These are phyloP conservation scores for Bolinopsis microptera DNA, from an alignment of 37 sponge, comb jelly and placozoan species.

Conservation along the genomic window DNA sequence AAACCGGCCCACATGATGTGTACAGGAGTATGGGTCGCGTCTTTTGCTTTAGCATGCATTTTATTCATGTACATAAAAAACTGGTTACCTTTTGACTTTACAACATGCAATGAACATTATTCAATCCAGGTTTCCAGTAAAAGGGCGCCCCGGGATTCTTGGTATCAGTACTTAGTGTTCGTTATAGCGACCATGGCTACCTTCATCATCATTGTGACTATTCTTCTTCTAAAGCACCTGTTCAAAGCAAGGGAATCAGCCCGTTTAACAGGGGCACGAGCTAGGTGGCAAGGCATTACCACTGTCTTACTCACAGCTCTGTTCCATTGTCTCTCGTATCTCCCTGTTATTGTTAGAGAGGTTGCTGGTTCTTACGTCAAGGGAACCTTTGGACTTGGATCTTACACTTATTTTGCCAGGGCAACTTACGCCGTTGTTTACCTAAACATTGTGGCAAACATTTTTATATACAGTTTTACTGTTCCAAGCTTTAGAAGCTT, in stretches of 20 bases:
- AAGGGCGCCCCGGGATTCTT: not conserved
- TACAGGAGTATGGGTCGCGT: not conserved
- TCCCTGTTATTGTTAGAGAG: not conserved
- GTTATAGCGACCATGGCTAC: not conserved
- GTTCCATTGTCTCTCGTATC: not conserved
- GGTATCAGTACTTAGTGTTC: not conserved
- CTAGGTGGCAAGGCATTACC: not conserved
- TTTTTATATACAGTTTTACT: not conserved
- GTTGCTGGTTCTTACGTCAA: not conserved
- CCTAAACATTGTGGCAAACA: not conserved
- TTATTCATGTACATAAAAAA: not conserved
- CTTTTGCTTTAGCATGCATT: not conserved
- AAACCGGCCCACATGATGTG: not conserved
- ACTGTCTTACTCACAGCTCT: not conserved
- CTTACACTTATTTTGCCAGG: not conserved
- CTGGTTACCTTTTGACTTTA: not conserved
- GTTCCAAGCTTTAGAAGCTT: not conserved
- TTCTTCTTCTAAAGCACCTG: not conserved
- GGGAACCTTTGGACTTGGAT: not conserved
- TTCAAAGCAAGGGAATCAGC: not conserved
- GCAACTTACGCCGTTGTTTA: not conserved
- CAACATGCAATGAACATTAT: not conserved
- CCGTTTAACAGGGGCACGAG: not conserved
- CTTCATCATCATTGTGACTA: not conserved
- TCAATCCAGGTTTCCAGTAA: not conserved